These are phyloP conservation scores for Sipha maydis DNA, from an alignment of 2,888 invertebrate species.

Conservation along the genomic window DNA sequence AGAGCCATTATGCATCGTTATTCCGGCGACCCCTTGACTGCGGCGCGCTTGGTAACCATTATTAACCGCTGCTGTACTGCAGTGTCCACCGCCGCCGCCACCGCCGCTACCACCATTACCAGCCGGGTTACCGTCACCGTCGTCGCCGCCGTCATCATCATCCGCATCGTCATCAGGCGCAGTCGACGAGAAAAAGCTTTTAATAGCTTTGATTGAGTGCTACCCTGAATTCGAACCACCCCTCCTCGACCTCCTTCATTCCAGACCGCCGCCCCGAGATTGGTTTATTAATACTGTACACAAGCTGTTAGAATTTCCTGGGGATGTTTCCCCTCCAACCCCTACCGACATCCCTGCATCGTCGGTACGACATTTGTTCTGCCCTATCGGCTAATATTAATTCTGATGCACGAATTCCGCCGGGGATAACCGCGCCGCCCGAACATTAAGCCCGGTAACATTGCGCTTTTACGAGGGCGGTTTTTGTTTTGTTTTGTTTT, in stretches of 20 bases:
- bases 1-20: constrained; percentile 6
- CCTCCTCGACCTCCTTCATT: neutral
- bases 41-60: constrained; percentile 29
- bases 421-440: constrained; percentile 44
- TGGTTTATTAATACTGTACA: constrained; percentile 60
- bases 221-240: neutral
- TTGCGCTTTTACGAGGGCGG: constrained; percentile 1
- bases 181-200: constrained; percentile 61
- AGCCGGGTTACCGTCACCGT: constrained; percentile 10
- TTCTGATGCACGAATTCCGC: constrained; percentile 56
- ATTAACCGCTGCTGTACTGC: constrained; percentile 6
- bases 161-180: neutral
- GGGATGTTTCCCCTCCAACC: constrained; percentile 31
- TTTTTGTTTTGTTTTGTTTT: constrained; percentile 8
- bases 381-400: constrained; percentile 58
- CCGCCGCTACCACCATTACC: constrained; percentile 34
- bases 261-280: constrained; percentile 17
- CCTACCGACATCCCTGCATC: neutral
- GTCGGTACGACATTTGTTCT: constrained; percentile 50
- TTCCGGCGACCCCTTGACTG: neutral
- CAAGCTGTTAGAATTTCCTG: constrained; percentile 55
- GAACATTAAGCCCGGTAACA: constrained; percentile 40
- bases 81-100: neutral
- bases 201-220: constrained; percentile 61
- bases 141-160: constrained; percentile 11